Percentiles rank a stretch among this genome's conserved stretches.
phyloP scores from a whole-genome alignment of 2,888 invertebrate species.

The Parascotia fuliginaria region DNA sequence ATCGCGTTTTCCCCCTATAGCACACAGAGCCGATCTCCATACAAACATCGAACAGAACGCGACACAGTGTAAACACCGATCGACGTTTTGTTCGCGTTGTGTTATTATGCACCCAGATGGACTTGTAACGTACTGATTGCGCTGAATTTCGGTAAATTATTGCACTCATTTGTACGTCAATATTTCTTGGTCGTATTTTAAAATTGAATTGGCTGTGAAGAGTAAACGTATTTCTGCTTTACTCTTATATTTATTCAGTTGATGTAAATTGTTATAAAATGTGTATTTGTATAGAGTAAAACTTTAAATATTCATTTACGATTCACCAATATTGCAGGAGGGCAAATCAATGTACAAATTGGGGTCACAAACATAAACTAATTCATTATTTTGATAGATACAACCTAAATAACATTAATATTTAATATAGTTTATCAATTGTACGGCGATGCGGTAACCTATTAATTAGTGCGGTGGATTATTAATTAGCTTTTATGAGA shows the following conservation, averaged over 20 bases:
- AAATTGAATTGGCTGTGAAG: background rate
- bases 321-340: background rate
- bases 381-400: background rate
- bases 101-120: slow-evolving; percentile 8
- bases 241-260: no score
- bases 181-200: slow-evolving; percentile 22
- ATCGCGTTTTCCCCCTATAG: slow-evolving; percentile 21
- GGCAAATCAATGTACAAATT: background rate
- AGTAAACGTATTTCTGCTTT: background rate
- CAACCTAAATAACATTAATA: background rate
- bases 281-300: no score
- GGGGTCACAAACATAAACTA: background rate
- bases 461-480: background rate
- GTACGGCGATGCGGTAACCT: background rate
- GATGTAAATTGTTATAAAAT: no score
- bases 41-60: slow-evolving; percentile 17
- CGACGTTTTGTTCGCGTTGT: background rate
- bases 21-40: slow-evolving; percentile 15
- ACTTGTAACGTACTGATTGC: slow-evolving; percentile 34
- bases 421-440: background rate
- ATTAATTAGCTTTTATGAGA: no score
- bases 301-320: no score
- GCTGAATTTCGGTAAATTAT: slow-evolving; percentile 33
- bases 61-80: slow-evolving; percentile 23
- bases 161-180: slow-evolving; percentile 35